Evolutionary conservation across 2,888 invertebrate genomes (phyloP), one percentile per base, ranked within the genome.

Genomic region (Monochamus alternatus): DNA sequence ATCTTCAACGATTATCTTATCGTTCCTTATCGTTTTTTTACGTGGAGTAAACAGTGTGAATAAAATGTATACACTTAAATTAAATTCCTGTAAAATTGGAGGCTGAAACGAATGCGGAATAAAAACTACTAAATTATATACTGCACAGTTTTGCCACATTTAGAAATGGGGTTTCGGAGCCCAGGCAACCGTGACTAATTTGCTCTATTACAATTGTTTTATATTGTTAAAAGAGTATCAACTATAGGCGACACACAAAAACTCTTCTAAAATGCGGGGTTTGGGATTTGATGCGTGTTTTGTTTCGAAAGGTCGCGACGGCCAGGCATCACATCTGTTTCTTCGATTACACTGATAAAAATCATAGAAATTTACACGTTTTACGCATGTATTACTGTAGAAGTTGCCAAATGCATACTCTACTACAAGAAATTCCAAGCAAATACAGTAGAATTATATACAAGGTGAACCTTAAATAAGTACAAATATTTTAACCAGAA

Each of bases 21-120:
- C 63, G 43, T 63, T 63, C 63, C 63, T 63, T 63, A 63, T 63
- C 63, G 43, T 22, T 62, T 62, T 62, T 12, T 62, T 62, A 12
- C 12, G 8, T 44, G 63, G 14, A 63, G 43, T 63, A 63, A 63
- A 43, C 31, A 14, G 43, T 22, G 12, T 14, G 43, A 31, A 44
- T 63, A 44, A 44, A 55, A 44, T 44, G 43, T 14, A 63, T 32
- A 38, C 7, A 59, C 32, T 32, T 60, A 31, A 60, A n/a, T 32
- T 60, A 31, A 60, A n/a, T 60, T 3, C n/a, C 10, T 60, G 31
- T 60, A 60, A 60, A 31, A 32, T 32, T n/a, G 32, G 32, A 31
- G 12, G 47, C 12, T 47, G 47, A 14, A 55, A n/a, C 14, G 55
- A 55, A 55, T 8, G 47, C 12, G 8, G 47, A 55, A 55, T 55